These are phyloP conservation scores for Bombus sibiricus DNA, from an alignment of 1,140 invertebrate species.

Conservation along the genomic window DNA sequence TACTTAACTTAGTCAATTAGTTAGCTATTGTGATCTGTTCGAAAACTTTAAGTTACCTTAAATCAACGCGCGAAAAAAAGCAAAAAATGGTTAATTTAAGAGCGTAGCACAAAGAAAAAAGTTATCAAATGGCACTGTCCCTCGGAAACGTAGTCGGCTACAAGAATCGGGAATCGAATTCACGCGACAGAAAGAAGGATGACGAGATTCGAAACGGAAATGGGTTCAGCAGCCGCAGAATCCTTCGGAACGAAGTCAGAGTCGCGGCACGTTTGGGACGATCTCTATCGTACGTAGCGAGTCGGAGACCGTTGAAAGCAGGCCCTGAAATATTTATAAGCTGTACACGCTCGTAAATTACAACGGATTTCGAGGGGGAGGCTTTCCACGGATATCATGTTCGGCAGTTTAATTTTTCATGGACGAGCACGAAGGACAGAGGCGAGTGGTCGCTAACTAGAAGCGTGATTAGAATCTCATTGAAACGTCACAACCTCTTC, in stretches of 20 bases:
- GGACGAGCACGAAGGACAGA: not conserved
- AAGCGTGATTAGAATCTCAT: slow-evolving; percentile 44
- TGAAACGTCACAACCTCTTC: not conserved
- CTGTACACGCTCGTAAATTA: slow-evolving; percentile 47
- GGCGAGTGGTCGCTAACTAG: slow-evolving; percentile 20
- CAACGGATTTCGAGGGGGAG: slow-evolving; percentile 28
- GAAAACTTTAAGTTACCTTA: no score
- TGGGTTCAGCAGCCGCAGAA: slow-evolving; percentile 6
- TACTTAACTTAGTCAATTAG: no score
- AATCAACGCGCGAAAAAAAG: no score
- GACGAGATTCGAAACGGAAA: not conserved
- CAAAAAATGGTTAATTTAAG: no score
- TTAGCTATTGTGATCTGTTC: no score
- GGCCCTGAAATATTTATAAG: slow-evolving; percentile 49
- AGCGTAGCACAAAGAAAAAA: rapidly evolving
- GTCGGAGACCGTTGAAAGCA: slow-evolving; percentile 15
- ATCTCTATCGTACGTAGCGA: slow-evolving; percentile 14
- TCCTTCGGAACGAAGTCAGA: slow-evolving; percentile 5
- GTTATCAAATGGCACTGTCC: no score
- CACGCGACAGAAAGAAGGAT: not conserved
- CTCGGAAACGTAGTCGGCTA: no score
- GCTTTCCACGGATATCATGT: slow-evolving; percentile 36
- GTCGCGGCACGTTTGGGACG: slow-evolving; percentile 27
- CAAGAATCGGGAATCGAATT: not conserved
- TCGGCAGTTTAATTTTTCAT: slow-evolving; percentile 45